A percentile compares a stretch with the other conserved stretches of the same genome.
These are phyloP conservation scores for Cheilosia impressa DNA, from an alignment of 2,888 invertebrate genomes.

Conservation along the genomic window DNA sequence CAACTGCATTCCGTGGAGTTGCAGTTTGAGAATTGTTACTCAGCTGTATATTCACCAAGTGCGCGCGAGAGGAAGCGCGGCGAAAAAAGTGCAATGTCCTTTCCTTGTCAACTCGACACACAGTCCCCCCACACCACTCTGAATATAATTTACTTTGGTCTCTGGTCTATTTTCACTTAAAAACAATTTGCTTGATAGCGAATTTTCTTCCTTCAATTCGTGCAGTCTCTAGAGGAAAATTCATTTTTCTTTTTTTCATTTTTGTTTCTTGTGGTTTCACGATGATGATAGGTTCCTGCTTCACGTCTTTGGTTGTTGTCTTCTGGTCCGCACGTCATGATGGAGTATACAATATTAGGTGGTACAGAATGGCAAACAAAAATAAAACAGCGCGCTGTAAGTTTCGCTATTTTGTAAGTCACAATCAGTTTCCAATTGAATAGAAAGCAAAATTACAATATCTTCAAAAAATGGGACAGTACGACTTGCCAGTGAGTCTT, in stretches of 20 bases:
- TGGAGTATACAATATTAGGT: constrained; percentile 64
- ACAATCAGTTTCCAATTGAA: constrained; percentile 75
- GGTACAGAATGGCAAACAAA: constrained; percentile 23
- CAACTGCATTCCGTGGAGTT: constrained; percentile 69
- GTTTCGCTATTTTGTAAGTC: constrained; percentile 70
- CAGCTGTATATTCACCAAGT: constrained; percentile 24
- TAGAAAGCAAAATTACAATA: constrained; percentile 74
- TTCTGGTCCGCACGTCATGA: constrained; percentile 43
- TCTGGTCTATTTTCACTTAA: constrained; percentile 75
- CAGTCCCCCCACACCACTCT: constrained; percentile 6
- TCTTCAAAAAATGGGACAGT: constrained; percentile 47
- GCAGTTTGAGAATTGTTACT: constrained; percentile 66
- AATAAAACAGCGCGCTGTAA: constrained; percentile 58
- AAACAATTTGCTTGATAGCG: constrained; percentile 76
- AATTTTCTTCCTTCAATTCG: constrained; percentile 72
- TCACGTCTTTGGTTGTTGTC: constrained; percentile 50
- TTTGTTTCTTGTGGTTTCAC: constrained; percentile 57
- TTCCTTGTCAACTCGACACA: constrained; percentile 68
- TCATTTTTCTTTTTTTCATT: constrained; percentile 11
- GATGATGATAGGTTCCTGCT: constrained; percentile 70
- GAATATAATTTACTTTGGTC: constrained; percentile 75
- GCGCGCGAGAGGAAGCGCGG: neutral
- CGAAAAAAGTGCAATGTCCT: constrained; percentile 74
- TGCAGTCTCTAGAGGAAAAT: constrained; percentile 57
- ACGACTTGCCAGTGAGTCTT: constrained; percentile 33